A percentile compares a stretch with the other conserved stretches of the same genome.
phyloP scores from a whole-genome alignment of 2,888 invertebrate species.

The Volucella inflata region DNA sequence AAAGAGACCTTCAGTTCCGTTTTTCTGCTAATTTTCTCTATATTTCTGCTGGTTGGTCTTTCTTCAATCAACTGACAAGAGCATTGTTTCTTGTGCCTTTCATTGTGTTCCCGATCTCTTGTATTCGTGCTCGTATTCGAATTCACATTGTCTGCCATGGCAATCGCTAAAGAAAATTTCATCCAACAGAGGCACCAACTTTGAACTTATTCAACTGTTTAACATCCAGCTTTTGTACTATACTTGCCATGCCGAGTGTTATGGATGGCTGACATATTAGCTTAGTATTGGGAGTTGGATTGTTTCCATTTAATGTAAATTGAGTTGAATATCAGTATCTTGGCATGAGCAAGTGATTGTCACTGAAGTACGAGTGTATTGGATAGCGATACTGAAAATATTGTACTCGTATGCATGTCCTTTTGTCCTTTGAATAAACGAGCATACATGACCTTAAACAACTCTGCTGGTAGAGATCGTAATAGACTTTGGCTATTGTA shows the following conservation, averaged over 20 bases:
- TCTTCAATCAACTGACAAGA: constrained; percentile 39
- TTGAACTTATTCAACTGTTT: constrained; percentile 69
- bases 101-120: constrained; percentile 48
- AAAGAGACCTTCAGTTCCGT: constrained; percentile 43
- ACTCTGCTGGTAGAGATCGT: background rate
- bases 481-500: constrained; percentile 3
- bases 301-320: constrained; percentile 68
- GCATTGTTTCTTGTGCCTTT: constrained; percentile 51
- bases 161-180: constrained; percentile 32
- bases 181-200: constrained; percentile 21
- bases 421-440: constrained; percentile 29
- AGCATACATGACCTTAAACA: background rate
- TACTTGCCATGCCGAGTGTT: constrained; percentile 44
- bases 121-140: background rate
- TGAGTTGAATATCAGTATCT: constrained; percentile 54
- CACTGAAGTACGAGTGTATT: constrained; percentile 22
- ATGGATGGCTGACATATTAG: constrained; percentile 73
- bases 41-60: constrained; percentile 66
- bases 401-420: background rate
- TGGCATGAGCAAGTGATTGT: constrained; percentile 50
- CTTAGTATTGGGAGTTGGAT: constrained; percentile 52
- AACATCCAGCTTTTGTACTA: constrained; percentile 57
- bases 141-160: background rate
- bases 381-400: constrained; percentile 13
- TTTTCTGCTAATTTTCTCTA: constrained; percentile 64